Percentiles rank a stretch among this genome's conserved stretches.
These are phyloP conservation scores for Camponotus vicinus DNA, from an alignment of 1,140 invertebrate genomes.

Conservation along the genomic window DNA sequence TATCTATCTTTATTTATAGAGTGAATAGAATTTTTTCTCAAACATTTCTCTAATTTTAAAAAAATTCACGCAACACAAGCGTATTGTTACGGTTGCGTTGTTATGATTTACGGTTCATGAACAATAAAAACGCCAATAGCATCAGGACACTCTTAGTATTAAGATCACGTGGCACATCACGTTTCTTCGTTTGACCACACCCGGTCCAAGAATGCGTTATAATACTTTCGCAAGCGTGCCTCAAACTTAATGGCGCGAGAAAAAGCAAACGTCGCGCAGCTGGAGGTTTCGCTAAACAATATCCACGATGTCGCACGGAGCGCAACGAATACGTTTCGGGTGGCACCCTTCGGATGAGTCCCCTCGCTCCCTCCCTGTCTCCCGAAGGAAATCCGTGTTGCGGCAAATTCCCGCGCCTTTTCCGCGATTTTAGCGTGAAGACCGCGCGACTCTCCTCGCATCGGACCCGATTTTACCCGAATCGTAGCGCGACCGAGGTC, in stretches of 20 bases:
- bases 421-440: constrained; percentile 68
- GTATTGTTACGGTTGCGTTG: background rate
- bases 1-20: too few relatives aligned
- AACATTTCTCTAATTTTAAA: background rate
- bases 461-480: constrained; percentile 11
- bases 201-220: background rate
- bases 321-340: constrained; percentile 24
- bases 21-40: too few relatives aligned
- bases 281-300: constrained; percentile 7
- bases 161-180: background rate
- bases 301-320: background rate
- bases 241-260: constrained; percentile 15
- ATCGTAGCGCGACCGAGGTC: background rate
- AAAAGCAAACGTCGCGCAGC: constrained; percentile 32
- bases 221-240: background rate
- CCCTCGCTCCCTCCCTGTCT: too few relatives aligned
- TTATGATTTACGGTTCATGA: background rate
- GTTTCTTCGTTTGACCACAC: constrained; percentile 29
- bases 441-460: constrained; percentile 34
- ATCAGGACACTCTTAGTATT: background rate
- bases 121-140: background rate
- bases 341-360: too few relatives aligned
- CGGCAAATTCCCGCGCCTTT: constrained; percentile 53
- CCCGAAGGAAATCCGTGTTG: constrained; percentile 37
- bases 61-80: background rate